Percentiles rank a stretch among this genome's conserved stretches.
Evolutionary conservation across 2,888 invertebrate genomes (phyloP).

Genomic region (Stenoptilia bipunctidactyla): DNA sequence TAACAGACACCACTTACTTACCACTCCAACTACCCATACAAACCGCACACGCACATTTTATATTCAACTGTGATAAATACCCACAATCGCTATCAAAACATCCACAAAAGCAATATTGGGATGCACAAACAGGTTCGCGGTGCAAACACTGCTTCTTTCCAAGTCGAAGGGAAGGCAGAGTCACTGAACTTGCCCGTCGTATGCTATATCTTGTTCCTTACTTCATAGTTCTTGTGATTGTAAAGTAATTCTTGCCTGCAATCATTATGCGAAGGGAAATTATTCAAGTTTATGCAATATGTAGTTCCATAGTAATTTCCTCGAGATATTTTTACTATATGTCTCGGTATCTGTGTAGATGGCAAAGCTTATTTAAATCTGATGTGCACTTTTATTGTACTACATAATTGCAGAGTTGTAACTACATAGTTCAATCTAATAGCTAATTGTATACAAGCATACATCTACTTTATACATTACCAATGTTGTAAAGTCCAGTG

Average conservation of each 20-base stretch:
- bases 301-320: not conserved
- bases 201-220: constrained; percentile 50
- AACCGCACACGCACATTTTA: constrained; percentile 37
- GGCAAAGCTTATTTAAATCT: too few relatives aligned
- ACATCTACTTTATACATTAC: too few relatives aligned
- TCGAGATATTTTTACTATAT: not conserved
- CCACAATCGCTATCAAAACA: constrained; percentile 36
- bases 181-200: constrained; percentile 64
- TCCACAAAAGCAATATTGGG: constrained; percentile 39
- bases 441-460: too few relatives aligned
- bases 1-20: constrained; percentile 48
- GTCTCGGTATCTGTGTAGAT: not conserved
- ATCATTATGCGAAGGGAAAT: constrained; percentile 22
- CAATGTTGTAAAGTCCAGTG: too few relatives aligned
- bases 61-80: constrained; percentile 21
- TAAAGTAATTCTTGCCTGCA: constrained; percentile 43
- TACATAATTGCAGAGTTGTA: too few relatives aligned
- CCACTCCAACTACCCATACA: constrained; percentile 36
- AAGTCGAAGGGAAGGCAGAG: constrained; percentile 56
- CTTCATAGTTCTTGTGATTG: constrained; percentile 62
- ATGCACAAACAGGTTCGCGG: constrained; percentile 60
- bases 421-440: too few relatives aligned
- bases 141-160: constrained; percentile 59
- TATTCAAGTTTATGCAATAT: constrained; percentile 5
- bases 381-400: too few relatives aligned